Conservation (phyloP, 2,797 vertebrate species). For the Chlorospingus semifuscus region DNA sequence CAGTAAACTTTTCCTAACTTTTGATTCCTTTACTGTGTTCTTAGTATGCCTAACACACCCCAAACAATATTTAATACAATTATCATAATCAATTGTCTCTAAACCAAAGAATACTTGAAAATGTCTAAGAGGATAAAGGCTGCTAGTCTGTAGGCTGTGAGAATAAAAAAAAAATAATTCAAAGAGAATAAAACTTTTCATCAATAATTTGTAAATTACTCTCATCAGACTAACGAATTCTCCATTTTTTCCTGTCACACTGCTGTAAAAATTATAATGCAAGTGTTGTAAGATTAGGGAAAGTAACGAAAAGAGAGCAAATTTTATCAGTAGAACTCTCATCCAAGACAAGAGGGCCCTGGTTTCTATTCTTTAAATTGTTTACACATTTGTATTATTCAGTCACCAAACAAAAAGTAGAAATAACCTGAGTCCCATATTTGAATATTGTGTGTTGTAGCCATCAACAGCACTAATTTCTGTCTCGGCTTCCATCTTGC, state of each 20-base stretch:
- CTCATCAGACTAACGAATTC: not conserved
- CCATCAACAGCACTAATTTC: accelerated
- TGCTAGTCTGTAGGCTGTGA: not conserved
- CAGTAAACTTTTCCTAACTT: not conserved
- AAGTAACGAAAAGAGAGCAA: not conserved
- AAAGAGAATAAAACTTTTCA: not conserved
- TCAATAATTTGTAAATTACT: not conserved
- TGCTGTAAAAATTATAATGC: not conserved
- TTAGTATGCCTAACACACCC: not conserved
- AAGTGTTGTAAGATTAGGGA: not conserved
- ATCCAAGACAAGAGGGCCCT: not conserved
- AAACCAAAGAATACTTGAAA: not conserved
- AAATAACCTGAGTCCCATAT: not conserved
- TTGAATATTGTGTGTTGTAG: not conserved
- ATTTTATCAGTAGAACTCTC: not conserved
- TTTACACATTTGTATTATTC: not conserved
- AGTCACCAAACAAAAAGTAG: not conserved
- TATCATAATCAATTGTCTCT: not conserved
- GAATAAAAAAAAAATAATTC: not conserved
- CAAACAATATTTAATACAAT: not conserved
- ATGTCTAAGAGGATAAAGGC: not conserved
- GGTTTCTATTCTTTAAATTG: not conserved
- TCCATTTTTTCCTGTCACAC: not conserved
- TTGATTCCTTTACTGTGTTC: not conserved
- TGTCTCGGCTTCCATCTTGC: not conserved